Base-by-base conservation (phyloP, 2,113 vertebrate genomes). In the Mionectes macconnelli region DNA sequence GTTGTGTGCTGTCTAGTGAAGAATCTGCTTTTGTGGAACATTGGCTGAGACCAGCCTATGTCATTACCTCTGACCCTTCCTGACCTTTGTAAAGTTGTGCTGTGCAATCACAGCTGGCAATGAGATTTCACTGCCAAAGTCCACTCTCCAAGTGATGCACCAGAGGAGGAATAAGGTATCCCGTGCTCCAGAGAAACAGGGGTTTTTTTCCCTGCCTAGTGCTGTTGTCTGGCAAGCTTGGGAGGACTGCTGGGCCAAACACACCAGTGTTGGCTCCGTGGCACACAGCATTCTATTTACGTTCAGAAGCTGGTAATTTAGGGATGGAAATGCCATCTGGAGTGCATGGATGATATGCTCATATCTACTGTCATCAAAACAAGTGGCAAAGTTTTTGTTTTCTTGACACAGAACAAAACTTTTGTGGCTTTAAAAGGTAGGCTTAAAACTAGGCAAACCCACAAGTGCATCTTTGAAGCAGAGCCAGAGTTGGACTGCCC, bases 191-290 rank as follows among this genome's bases (percentile, higher is more conserved):
- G 39, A 39, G 14, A 63, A 84, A 59, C 6, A 11, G 2, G 49
- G 6, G 49, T 4, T 0, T 27, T 84, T 75, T 56, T 45, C 25
- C 22, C 11, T 55, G 66, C 37, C 31, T 52, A 40, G 23, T 0
- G 0, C 23, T 18, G 30, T 5, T 78, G 7, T 31, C 35, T 50
- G 44, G 39, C 0, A 12, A 78, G 12, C 30, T 22, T 69, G 28
- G 52, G 47, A 82, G 35, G 14, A 24, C 35, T 24, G 18, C 31
- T 3, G 31, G 53, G 12, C 10, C 52, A 30, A 55, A 53, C 18
- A 30, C 6, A 24, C 1, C 10, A 18, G 17, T 50, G 0, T 2
- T 30, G 17, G 22, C 47, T 63, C n/a, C 2, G 2, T 3, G 7
- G 12, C 59, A 74, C 18, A 7, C 5, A 20, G n/a, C 10, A 23